Evolutionary conservation across 2,888 invertebrate species (phyloP).

Genomic region (Drosophila merina): DNA sequence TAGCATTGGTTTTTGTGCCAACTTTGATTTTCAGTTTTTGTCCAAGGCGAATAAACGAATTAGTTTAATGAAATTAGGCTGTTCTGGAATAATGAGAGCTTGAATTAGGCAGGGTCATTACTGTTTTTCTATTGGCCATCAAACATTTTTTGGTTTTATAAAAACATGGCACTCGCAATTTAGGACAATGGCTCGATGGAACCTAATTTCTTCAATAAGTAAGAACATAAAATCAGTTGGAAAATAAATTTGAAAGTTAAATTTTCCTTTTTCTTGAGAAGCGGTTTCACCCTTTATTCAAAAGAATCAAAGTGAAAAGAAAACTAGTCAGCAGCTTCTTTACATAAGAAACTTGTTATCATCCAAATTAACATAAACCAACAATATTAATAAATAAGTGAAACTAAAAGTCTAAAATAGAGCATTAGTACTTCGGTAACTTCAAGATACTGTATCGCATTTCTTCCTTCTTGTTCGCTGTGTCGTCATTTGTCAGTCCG

Average conservation of each 20-base stretch:
- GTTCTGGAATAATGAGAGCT: background rate
- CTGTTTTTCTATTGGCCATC: too few species aligned
- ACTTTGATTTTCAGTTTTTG: background rate
- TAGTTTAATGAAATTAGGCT: background rate
- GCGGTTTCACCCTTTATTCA: background rate
- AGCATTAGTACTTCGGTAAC: conserved; percentile 8
- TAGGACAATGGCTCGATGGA: too few species aligned
- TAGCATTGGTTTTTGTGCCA: background rate
- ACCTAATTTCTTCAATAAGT: too few species aligned
- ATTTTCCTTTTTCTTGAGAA: background rate
- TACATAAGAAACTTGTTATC: background rate
- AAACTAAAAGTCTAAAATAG: conserved; percentile 1
- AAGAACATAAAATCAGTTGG: too few species aligned
- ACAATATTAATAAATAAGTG: background rate
- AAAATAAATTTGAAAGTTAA: background rate
- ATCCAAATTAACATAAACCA: background rate
- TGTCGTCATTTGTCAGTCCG: conserved; percentile 65
- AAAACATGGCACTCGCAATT: too few species aligned
- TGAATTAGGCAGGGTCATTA: background rate
- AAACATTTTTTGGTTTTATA: too few species aligned
- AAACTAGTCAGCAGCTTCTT: background rate
- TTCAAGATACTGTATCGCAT: background rate
- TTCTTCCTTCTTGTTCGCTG: conserved; percentile 42
- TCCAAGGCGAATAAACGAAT: background rate
- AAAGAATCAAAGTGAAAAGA: background rate